Evolutionary conservation across 2,888 invertebrate genomes (phyloP).

Genomic region (Lithophane ornitopus): DNA sequence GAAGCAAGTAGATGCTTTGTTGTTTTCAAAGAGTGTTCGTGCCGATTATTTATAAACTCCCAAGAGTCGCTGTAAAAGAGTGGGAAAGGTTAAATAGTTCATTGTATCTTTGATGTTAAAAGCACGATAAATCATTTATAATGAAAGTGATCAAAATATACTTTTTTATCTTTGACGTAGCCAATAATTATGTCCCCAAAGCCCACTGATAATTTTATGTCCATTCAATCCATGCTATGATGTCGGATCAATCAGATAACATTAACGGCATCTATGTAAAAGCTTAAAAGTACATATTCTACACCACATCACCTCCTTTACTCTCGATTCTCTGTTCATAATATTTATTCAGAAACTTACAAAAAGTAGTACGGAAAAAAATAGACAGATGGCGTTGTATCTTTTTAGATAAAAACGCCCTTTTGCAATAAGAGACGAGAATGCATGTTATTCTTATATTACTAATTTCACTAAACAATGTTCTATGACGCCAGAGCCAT

Average conservation of each 20-base stretch:
- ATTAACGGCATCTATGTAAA: too few species aligned
- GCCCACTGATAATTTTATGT: too few species aligned
- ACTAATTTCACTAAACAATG: too few species aligned
- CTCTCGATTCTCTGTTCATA: too few species aligned
- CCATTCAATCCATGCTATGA: too few species aligned
- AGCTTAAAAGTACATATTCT: too few species aligned
- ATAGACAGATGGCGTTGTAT: slow-evolving; percentile 2
- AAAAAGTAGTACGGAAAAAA: background rate
- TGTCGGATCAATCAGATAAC: too few species aligned
- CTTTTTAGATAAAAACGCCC: too few species aligned
- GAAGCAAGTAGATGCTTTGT: slow-evolving; percentile 1
- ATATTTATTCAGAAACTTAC: background rate
- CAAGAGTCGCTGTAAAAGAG: background rate
- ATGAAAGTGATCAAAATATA: background rate
- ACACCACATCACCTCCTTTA: too few species aligned
- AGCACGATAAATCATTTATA: too few species aligned
- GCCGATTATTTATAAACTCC: slow-evolving; percentile 20
- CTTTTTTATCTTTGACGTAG: background rate
- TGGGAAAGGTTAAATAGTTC: slow-evolving; percentile 8
- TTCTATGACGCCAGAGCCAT: too few species aligned
- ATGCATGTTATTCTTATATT: background rate
- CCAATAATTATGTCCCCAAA: too few species aligned
- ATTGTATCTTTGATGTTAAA: background rate
- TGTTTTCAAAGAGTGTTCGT: slow-evolving; percentile 16
- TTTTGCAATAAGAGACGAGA: background rate